Evolutionary conservation across 2,797 vertebrate species (phyloP).

Genomic region (Coluber constrictor): DNA sequence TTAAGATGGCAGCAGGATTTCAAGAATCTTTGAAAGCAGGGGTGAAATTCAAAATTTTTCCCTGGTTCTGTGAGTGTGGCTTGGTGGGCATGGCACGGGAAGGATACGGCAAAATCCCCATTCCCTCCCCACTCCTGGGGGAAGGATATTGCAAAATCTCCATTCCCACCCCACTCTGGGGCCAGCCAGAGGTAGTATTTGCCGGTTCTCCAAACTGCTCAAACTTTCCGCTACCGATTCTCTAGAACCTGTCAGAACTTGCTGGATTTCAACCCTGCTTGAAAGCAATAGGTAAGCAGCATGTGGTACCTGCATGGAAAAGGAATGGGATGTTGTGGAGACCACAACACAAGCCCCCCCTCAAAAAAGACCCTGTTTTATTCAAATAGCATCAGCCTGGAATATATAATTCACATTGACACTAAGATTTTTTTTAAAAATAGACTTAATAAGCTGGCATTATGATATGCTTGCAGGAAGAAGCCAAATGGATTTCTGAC

Average conservation of each 20-base stretch:
- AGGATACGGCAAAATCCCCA: too few species aligned
- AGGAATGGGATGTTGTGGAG: constrained; percentile 45
- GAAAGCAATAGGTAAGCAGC: constrained; percentile 58
- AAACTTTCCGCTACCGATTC: too few species aligned
- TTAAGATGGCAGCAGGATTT: constrained; percentile 39
- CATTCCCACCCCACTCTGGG: too few species aligned
- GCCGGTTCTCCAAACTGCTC: too few species aligned
- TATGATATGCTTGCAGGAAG: constrained; percentile 51
- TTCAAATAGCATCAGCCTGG: constrained; percentile 49
- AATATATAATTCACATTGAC: constrained; percentile 55
- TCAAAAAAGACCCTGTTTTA: constrained; percentile 50
- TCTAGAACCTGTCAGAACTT: too few species aligned
- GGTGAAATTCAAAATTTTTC: too few species aligned
- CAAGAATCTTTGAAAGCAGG: constrained; percentile 56
- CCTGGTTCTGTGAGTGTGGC: too few species aligned
- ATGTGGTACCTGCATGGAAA: constrained; percentile 24
- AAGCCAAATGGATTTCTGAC: constrained; percentile 59
- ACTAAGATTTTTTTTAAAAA: constrained; percentile 26
- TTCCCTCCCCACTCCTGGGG: too few species aligned
- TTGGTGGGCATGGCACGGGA: too few species aligned
- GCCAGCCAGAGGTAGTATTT: too few species aligned
- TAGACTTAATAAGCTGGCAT: constrained; percentile 55
- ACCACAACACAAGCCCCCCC: too few species aligned
- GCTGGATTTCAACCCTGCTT: background rate
- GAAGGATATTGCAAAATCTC: too few species aligned